Evolutionary conservation across 1,140 invertebrate genomes (phyloP), one percentile per base, ranked within the genome.

Genomic region (Brachionus paranguensis): DNA sequence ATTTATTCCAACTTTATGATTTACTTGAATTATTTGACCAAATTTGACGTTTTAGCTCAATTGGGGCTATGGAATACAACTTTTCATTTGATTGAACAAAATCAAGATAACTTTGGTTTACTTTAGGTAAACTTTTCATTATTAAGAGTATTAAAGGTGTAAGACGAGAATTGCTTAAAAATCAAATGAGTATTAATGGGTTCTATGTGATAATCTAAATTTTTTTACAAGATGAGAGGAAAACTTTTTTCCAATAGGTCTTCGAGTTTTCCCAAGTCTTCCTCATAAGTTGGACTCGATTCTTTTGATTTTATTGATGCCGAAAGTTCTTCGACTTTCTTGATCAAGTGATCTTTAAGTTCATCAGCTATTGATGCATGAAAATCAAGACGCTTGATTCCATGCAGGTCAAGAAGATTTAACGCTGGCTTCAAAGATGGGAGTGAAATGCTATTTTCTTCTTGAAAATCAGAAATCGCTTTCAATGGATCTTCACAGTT

Each of bases 11-110:
- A 7, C 8, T 10, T 2, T 8, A 24, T 17, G 98, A 98, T 47
- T 98, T 89, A 41, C 94, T 94, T 88, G 98, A 96, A 90, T 98
- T 97, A 86, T 98, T 95, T 87, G 96, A 95, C 96, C 96, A 99
- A 83, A 99, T 98, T 88, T 98, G 96, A 68, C 96, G 90, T 89
- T 98, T 98, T 0, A 98, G 96, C 91, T 97, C 95, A 2, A 95
- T 96, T 86, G 97, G 95, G 24, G 95, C 96, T 85, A 96, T 95
- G 86, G 94, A 93, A 88, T 98, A 98, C 0, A 98, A 89, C 87
- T 96, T 95, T 85, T 94, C 93, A 88, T 99, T 96, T 74, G 93
- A 91, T 0, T 97, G 89, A 87, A 89, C 87, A 68, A 86, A 85
- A 53, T 81, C 20, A 17, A 85, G n/a, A 55, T 68, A 83, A 29